phyloP scores from a whole-genome alignment of 2,888 invertebrate species.

The Elysia crispata region DNA sequence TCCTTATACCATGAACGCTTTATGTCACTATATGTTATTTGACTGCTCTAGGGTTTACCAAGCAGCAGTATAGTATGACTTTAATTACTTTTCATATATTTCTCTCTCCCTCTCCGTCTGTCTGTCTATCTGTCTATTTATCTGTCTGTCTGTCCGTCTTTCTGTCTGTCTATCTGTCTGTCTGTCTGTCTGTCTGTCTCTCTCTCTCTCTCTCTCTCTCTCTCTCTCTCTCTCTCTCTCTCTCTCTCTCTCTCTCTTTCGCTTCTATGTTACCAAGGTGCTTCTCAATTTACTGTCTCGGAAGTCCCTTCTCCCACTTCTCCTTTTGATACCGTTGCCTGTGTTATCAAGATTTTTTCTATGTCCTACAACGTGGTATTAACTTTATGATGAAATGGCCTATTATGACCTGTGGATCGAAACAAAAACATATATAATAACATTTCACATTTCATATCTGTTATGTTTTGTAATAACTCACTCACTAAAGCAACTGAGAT shows the following conservation, averaged over 20 bases:
- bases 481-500: too few species aligned
- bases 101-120: background rate
- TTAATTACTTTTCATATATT: background rate
- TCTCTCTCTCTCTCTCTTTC: slow-evolving; percentile 28
- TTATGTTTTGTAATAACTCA: too few species aligned
- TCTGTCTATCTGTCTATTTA: background rate
- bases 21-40: background rate
- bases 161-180: slow-evolving; percentile 20
- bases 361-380: too few species aligned
- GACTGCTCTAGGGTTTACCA: background rate
- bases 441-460: too few species aligned
- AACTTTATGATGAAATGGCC: too few species aligned
- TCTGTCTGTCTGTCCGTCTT: background rate
- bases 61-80: too few species aligned
- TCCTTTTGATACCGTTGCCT: too few species aligned
- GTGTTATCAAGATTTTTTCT: background rate
- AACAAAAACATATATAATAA: too few species aligned
- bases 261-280: background rate
- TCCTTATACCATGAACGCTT: too few species aligned
- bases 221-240: slow-evolving; percentile 26
- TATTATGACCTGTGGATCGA: too few species aligned
- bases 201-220: slow-evolving; percentile 13
- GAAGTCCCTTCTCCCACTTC: too few species aligned
- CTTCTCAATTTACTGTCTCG: too few species aligned
- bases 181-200: background rate